Conservation (phyloP, 2,113 vertebrate genomes). For the Stegostoma tigrinum region DNA sequence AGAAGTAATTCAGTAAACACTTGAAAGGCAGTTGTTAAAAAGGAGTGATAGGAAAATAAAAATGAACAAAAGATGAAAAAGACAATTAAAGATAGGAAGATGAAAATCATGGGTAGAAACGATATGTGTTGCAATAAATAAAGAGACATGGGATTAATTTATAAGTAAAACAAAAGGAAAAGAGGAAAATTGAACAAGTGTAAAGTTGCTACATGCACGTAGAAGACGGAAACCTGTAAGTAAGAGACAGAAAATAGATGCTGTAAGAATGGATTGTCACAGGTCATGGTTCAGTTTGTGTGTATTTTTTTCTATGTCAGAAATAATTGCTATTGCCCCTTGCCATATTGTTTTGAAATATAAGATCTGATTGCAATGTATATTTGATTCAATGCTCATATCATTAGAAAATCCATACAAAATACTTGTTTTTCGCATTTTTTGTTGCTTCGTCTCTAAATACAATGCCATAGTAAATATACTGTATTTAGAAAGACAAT, state of each 20-base stretch:
- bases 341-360: background rate
- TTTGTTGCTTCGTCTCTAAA: background rate
- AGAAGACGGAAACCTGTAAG: background rate
- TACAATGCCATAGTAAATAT: background rate
- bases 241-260: background rate
- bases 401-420: background rate
- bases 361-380: background rate
- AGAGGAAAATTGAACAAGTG: background rate
- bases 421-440: background rate
- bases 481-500: background rate
- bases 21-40: background rate
- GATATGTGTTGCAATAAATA: conserved; percentile 42
- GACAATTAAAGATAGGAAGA: background rate
- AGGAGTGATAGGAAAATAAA: background rate
- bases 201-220: background rate
- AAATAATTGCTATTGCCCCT: background rate
- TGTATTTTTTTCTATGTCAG: background rate
- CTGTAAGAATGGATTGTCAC: too few species aligned
- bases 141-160: conserved; percentile 49
- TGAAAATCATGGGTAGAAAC: background rate
- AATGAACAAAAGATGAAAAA: too few species aligned
- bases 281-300: background rate
- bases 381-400: background rate
- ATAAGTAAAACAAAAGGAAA: background rate
- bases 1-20: background rate